Conservation (phyloP, 92 coral and sea anemone species). For the Parazoanthus darwini region DNA sequence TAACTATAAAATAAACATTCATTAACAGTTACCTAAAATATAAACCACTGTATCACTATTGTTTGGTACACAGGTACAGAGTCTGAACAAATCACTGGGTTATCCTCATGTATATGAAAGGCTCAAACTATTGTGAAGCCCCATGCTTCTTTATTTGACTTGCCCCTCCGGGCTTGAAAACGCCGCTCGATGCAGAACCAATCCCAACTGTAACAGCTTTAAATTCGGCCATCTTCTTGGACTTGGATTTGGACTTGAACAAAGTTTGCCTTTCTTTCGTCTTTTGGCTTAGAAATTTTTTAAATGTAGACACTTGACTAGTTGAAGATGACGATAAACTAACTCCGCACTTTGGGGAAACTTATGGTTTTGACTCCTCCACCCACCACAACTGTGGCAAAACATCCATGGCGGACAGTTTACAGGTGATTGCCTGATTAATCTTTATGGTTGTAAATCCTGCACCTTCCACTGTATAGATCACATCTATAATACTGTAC, state of each 20-base stretch:
- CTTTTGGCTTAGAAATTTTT: slow-evolving; percentile 44
- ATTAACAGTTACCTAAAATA: slow-evolving; percentile 41
- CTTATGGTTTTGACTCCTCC: slow-evolving; percentile 49
- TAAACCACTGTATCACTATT: slow-evolving; percentile 45
- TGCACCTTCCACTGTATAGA: too few relatives aligned
- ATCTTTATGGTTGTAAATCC: too few relatives aligned
- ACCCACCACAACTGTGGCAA: slow-evolving; percentile 61
- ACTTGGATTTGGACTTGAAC: slow-evolving; percentile 48
- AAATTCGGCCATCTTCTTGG: slow-evolving; percentile 41
- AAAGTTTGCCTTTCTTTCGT: slow-evolving; percentile 53
- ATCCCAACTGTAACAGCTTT: slow-evolving; percentile 49
- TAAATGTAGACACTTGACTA: slow-evolving; percentile 50
- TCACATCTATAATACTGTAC: too few relatives aligned
- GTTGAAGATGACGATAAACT: slow-evolving; percentile 45
- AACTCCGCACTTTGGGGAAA: slow-evolving; percentile 58
- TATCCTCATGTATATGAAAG: slow-evolving; percentile 46
- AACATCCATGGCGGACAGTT: slow-evolving; percentile 43
- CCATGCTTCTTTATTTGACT: slow-evolving; percentile 21
- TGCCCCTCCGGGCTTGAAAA: too few relatives aligned
- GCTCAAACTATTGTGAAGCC: slow-evolving; percentile 30
- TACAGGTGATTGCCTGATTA: too few relatives aligned
- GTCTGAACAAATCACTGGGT: slow-evolving; percentile 44
- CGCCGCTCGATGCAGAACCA: slow-evolving; percentile 52
- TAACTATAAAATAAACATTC: slow-evolving; percentile 26
- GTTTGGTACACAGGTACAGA: slow-evolving; percentile 46